Conservation (phyloP, 2,888 invertebrate species). For the Coenonympha arcania region DNA sequence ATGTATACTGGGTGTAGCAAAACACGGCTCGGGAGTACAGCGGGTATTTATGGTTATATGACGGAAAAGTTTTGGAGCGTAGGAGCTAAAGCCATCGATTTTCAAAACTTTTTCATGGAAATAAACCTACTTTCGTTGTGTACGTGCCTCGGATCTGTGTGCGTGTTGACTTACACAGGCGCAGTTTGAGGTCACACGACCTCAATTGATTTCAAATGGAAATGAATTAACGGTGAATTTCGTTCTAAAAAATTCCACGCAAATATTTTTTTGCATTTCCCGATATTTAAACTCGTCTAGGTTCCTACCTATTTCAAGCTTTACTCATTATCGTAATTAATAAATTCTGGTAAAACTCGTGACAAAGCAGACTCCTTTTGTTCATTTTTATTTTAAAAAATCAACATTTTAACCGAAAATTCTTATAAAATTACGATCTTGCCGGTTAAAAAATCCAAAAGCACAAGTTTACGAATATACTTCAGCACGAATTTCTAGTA, state of each 20-base stretch:
- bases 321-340: too few species aligned
- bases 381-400: too few species aligned
- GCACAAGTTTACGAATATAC: too few species aligned
- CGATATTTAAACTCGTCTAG: neutral
- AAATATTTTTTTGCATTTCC: constrained; percentile 16
- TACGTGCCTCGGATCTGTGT: constrained; percentile 48
- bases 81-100: constrained; percentile 75
- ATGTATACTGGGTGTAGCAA: constrained; percentile 38
- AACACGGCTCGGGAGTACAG: constrained; percentile 49
- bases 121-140: constrained; percentile 73
- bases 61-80: constrained; percentile 70
- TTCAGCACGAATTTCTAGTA: too few species aligned
- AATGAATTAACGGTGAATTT: constrained; percentile 13
- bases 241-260: neutral
- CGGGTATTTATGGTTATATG: constrained; percentile 71
- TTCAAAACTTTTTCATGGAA: constrained; percentile 76
- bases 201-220: constrained; percentile 31
- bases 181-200: constrained; percentile 55
- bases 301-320: neutral
- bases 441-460: too few species aligned
- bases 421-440: too few species aligned
- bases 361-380: too few species aligned
- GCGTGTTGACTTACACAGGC: constrained; percentile 49
- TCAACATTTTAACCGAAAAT: too few species aligned
- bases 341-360: too few species aligned